Evolutionary conservation across 2,797 vertebrate genomes (phyloP).

Genomic region (Clarias platycephalus): DNA sequence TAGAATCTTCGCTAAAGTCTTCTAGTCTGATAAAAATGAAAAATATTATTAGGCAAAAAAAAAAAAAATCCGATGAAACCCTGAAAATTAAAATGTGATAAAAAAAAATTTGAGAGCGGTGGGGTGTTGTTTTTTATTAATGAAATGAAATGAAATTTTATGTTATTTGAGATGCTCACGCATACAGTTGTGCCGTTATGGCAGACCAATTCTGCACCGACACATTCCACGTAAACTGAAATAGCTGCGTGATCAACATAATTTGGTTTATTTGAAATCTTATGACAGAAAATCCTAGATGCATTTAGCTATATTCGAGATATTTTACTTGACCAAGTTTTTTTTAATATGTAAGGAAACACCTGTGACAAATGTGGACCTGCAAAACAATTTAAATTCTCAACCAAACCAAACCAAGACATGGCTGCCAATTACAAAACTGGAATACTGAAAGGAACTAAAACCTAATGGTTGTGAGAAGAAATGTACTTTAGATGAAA

Average conservation of each 20-base stretch:
- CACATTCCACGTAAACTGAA: too few species aligned
- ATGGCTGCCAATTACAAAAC: background rate
- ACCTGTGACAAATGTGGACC: background rate
- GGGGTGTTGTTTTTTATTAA: too few species aligned
- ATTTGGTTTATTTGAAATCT: background rate
- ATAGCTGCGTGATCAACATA: background rate
- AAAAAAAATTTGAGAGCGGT: too few species aligned
- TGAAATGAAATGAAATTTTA: too few species aligned
- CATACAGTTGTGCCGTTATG: too few species aligned
- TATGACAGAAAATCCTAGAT: background rate
- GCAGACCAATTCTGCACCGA: too few species aligned
- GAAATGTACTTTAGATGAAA: background rate
- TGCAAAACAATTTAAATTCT: background rate
- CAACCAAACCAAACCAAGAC: background rate
- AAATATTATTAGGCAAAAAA: too few species aligned
- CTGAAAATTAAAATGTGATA: too few species aligned
- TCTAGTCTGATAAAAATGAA: too few species aligned
- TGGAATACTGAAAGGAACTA: background rate
- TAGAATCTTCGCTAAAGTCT: too few species aligned
- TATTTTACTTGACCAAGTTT: background rate
- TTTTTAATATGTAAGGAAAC: background rate
- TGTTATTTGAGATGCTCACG: too few species aligned
- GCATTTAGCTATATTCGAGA: background rate
- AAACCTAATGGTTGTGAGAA: background rate
- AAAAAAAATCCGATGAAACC: too few species aligned